Evolutionary conservation across 2,113 vertebrate species (phyloP), one percentile per base, ranked within the genome.

Genomic region (Speoplatyrhinus poulsoni): DNA sequence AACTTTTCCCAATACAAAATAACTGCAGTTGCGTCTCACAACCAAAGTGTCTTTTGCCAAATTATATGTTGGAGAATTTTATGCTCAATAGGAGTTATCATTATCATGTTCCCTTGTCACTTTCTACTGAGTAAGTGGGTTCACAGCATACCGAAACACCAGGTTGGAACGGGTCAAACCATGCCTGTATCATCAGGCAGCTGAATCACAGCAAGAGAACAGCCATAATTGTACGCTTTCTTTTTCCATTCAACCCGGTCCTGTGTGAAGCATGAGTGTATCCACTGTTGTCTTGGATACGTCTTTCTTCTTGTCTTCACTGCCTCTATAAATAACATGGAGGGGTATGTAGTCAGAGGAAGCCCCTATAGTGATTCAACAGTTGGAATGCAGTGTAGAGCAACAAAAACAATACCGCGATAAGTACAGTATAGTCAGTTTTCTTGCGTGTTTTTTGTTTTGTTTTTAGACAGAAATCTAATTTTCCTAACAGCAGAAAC

Each of bases 221-320:
- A 78, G 49, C 75, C 77, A 77, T 87, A 89, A 89, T 88, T 88
- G 74, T 62, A 87, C 74, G 73, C 81, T 88, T 89, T 48, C 6
- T 3, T 48, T 19, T 81, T 79, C 80, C 72, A 81, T 82, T 85
- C 85, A 79, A 67, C 73, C 72, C 72, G 76, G 72, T 69, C 52
- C 67, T 65, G 70, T 62, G 82, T 57, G 54, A 81, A 85, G 70
- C 80, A 81, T 70, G 77, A 88, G 89, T 83, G 88, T 86, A 82
- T 87, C 76, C 74, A 70, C 87, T 65, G 87, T 91, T 86, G 85
- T 88, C 82, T 84, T 82, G 87, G 88, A 88, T 86, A 89, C 89
- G 65, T 87, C 81, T 86, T 87, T 77, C 74, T 70, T 67, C 79
- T 87, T 86, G 70, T 87, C 78, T 85, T 89, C 79, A 77, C 77